Conservation (phyloP, 2,888 invertebrate species). For the Pherbina coryleti region DNA sequence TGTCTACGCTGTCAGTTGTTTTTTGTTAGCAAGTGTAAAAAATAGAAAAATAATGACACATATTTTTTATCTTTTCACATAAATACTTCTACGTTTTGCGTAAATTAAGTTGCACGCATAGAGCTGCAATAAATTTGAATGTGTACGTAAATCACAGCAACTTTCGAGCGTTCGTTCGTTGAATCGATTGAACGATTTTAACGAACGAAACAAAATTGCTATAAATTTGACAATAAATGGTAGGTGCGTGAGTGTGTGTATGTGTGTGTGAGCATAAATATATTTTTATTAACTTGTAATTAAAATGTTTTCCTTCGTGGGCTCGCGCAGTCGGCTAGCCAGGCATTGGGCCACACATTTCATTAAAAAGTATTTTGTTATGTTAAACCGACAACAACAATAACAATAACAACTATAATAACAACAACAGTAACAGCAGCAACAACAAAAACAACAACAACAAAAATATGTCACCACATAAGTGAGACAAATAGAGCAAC, state of each 20-base stretch:
- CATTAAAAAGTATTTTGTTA: not conserved
- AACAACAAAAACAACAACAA: not conserved
- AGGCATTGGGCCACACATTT: not conserved
- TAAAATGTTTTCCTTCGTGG: not conserved
- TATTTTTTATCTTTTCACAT: too few species aligned
- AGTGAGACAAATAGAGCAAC: not conserved
- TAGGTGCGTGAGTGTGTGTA: not conserved
- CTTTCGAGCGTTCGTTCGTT: not conserved
- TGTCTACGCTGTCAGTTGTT: too few species aligned
- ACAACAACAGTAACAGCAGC: not conserved
- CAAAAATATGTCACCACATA: not conserved
- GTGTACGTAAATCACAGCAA: slow-evolving; percentile 23
- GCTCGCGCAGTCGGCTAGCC: not conserved
- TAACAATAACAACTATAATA: not conserved
- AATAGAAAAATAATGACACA: too few species aligned
- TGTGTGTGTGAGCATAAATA: not conserved
- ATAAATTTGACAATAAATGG: not conserved
- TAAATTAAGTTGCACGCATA: slow-evolving; percentile 21
- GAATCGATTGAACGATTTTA: not conserved
- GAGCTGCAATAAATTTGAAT: slow-evolving; percentile 25
- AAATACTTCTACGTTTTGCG: too few species aligned
- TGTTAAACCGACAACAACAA: not conserved
- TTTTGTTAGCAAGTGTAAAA: too few species aligned
- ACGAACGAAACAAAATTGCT: not conserved
- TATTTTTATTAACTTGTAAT: slow-evolving; percentile 8